phyloP scores from a whole-genome alignment of 2,888 invertebrate genomes.

The Branchinecta sandiegonensis region DNA sequence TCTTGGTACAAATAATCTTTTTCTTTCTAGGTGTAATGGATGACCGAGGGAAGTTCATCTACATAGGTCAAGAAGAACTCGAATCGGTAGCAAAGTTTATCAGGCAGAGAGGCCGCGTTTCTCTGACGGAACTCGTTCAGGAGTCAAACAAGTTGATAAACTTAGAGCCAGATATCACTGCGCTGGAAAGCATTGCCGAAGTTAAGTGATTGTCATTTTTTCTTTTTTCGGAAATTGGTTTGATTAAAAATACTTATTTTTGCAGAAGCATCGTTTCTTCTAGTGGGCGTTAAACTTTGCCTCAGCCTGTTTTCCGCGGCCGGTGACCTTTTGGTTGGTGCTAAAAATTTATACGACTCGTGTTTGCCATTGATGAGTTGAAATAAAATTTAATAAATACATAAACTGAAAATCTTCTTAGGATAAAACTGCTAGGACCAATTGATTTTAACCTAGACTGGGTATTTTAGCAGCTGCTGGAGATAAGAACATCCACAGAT shows the following conservation, averaged over 20 bases:
- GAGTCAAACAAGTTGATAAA: conserved; percentile 84
- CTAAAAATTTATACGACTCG: too few species aligned
- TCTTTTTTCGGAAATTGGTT: background rate
- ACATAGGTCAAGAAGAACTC: conserved; percentile 78
- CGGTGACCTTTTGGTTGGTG: too few species aligned
- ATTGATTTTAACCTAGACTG: too few species aligned
- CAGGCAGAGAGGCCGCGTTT: conserved; percentile 80
- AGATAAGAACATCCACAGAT: too few species aligned
- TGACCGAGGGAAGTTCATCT: conserved; percentile 97
- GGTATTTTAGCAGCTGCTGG: too few species aligned
- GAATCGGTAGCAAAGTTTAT: conserved; percentile 89
- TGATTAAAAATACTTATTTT: background rate
- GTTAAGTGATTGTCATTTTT: too few species aligned
- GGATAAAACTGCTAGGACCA: too few species aligned
- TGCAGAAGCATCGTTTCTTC: background rate
- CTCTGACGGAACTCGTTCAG: conserved; percentile 83
- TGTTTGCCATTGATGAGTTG: too few species aligned
- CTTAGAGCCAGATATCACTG: conserved; percentile 41
- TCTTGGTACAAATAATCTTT: background rate
- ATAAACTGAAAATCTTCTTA: too few species aligned
- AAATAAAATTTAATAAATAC: too few species aligned
- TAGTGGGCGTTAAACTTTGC: too few species aligned
- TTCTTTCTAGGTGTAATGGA: conserved; percentile 67
- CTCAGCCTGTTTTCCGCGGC: too few species aligned
- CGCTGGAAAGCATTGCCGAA: background rate